Evolutionary conservation across 2,888 invertebrate species (phyloP).

Genomic region (Eretmocerus hayati): DNA sequence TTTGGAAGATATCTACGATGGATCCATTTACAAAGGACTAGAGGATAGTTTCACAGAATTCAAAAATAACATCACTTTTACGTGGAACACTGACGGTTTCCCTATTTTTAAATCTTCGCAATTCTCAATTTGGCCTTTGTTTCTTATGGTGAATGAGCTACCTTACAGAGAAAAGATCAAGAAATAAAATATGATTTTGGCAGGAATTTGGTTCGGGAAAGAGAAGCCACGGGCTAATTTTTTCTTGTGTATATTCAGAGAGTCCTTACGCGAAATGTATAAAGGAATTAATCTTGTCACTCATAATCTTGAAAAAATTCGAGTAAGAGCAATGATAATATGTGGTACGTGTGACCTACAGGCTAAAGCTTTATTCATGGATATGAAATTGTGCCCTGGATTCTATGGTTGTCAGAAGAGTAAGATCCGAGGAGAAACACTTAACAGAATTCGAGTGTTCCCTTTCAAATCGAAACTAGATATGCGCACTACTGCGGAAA

Average conservation of each 20-base stretch:
- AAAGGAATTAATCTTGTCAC: not conserved
- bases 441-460: not conserved
- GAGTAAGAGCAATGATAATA: not conserved
- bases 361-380: not conserved
- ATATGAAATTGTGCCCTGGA: not conserved
- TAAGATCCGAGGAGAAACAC: not conserved
- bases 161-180: not conserved
- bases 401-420: not conserved
- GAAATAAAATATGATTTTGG: slow-evolving; percentile 3
- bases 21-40: slow-evolving; percentile 19
- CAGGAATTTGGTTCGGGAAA: slow-evolving; percentile 3
- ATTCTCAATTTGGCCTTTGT: slow-evolving; percentile 7
- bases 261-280: not conserved
- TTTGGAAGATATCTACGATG: not conserved
- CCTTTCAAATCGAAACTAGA: not conserved
- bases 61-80: slow-evolving; percentile 16
- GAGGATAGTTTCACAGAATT: slow-evolving; percentile 2
- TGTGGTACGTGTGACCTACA: not conserved
- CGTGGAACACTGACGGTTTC: slow-evolving; percentile 12
- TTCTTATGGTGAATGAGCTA: slow-evolving; percentile 3
- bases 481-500: not conserved
- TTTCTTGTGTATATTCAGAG: not conserved
- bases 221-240: slow-evolving; percentile 7
- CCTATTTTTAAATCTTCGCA: slow-evolving; percentile 4
- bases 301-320: not conserved